Evolutionary conservation across 2,888 invertebrate genomes (phyloP), one percentile per base, ranked within the genome.

Genomic region (Clistopyga incitator): DNA sequence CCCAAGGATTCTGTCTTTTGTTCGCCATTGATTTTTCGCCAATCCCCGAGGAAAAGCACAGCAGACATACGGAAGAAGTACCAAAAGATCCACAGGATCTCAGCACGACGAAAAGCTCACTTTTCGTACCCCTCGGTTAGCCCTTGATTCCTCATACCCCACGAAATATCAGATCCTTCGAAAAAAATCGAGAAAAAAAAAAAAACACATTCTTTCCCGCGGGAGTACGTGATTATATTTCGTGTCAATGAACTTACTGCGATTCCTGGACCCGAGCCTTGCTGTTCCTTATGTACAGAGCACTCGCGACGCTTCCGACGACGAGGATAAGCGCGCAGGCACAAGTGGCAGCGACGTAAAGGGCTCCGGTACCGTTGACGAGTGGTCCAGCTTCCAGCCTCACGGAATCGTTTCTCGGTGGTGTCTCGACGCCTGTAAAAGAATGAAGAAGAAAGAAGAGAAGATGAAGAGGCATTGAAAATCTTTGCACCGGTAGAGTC

Each of bases 281-380:
- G 90, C 95, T 95, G 87, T 95, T 96, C 79, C 95, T 94, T 81
- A 95, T 94, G 89, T 96, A 96, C 87, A 96, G 91, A 8, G 96
- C 95, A 3, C 96, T 95, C 0, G 96, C 96, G 2, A 96, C 96
- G 34, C 96, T 95, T 0, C 96, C 95, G 18, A 97, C 94, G 78
- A 95, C 92, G 23, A 95, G 95, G 67, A 96, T 94, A 70, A 97
- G 94, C 15, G 96, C 97, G 75, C 97, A 96, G 0, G 97, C 97
- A 93, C 97, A 97, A 50, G 97, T 97, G 0, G 97, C 97, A 0
- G 97, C 97, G 3, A 97, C 96, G 90, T 97, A 96, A 82, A 97
- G 93, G 1, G 96, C 96, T 0, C 96, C 96, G 25, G 96, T 95
- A 18, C 96, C 95, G 38, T 95, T 95, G 38, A 95, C 94, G 38